Base-by-base conservation (phyloP, 2,797 vertebrate genomes). In the Pseudochaenichthys georgianus region DNA sequence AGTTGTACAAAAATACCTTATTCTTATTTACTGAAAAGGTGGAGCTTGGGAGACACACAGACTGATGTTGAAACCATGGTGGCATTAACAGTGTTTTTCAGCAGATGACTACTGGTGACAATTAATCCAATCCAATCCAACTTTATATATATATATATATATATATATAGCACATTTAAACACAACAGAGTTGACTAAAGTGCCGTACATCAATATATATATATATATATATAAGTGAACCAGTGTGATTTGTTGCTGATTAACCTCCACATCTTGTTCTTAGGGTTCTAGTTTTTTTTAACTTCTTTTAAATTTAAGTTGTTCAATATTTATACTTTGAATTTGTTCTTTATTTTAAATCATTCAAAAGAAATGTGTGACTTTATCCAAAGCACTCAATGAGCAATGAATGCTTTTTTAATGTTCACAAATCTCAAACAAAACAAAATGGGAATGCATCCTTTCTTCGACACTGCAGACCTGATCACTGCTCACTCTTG, bases 1-100 rank as follows among this genome's bases (percentile, higher is more conserved):
- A 59, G 55, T 9, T 76, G 43, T 68, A 65, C 5, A 34, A 81
- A 75, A 57, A 77, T 85, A 63, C 73, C 47, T 34, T 60, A 70
- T 70, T 81, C 15, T 55, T 59, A 66, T 67, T 59, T 55, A 23
- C 41, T 57, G 58, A 75, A 64, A 48, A 60, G 19, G 51, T 19
- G 28, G 50, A 16, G 15, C 43, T 13, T 59, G 70, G 31, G 8
- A 43, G 53, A 46, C 38, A 13, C 21, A 59, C 34, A 57, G n/a
- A 51, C 6, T 19, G 59, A 10, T 43, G 42, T 19, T 51, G 19
- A 57, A 65, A 62, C 9, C 7, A 7, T 4, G 13, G 19, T 43
- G 41, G 7, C 52, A 28, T 51, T 43, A 31, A 21, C 34, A 48
- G 61, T 70, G n/a, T 46, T 31, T 70, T 77, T 63, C 48, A 66